These are phyloP conservation scores for Amiota minor DNA, from an alignment of 2,888 invertebrate species.

Conservation along the genomic window DNA sequence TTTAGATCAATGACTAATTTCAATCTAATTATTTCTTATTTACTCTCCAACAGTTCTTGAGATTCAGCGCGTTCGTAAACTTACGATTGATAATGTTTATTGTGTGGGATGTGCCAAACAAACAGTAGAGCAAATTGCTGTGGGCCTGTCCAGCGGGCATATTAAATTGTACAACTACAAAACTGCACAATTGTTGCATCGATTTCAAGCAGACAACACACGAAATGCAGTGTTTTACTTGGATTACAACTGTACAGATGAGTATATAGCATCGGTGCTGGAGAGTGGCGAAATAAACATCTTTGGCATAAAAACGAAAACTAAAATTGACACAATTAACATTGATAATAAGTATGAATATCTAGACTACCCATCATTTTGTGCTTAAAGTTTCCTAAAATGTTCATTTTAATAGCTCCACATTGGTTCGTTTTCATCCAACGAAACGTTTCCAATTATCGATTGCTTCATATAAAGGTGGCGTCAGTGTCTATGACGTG, in stretches of 20 bases:
- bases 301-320: conserved; percentile 69
- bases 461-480: conserved; percentile 69
- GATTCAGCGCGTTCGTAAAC: conserved; percentile 67
- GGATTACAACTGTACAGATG: conserved; percentile 71
- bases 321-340: conserved; percentile 65
- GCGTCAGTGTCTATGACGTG: conserved; percentile 68
- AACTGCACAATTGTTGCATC: conserved; percentile 61
- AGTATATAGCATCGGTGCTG: conserved; percentile 70
- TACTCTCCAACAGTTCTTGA: conserved; percentile 48
- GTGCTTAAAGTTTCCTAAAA: neutral
- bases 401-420: conserved; percentile 57
- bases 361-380: neutral
- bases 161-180: conserved; percentile 68
- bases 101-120: conserved; percentile 70
- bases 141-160: conserved; percentile 69
- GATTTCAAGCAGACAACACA: conserved; percentile 64
- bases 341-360: conserved; percentile 65
- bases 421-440: conserved; percentile 71
- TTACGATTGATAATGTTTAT: conserved; percentile 67
- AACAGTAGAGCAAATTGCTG: conserved; percentile 66
- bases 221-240: conserved; percentile 67
- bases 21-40: neutral
- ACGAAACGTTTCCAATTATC: conserved; percentile 68
- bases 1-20: neutral
- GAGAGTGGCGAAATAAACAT: conserved; percentile 70